These are phyloP conservation scores for Tetranychus truncatus DNA, from an alignment of 2,888 invertebrate species.

Conservation along the genomic window DNA sequence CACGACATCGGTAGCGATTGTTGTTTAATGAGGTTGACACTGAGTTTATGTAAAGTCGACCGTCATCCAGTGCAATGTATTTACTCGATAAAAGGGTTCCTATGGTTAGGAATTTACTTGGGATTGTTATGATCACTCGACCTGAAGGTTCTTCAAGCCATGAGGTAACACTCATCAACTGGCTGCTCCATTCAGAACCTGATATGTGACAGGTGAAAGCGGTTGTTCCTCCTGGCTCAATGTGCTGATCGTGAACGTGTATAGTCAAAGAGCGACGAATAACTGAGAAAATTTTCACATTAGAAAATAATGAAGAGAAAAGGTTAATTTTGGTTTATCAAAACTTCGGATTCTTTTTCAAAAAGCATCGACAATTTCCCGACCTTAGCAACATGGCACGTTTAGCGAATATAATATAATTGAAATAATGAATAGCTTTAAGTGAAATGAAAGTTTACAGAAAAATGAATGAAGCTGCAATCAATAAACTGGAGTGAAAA, in stretches of 20 bases:
- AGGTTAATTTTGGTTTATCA: neutral
- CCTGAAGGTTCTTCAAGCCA: slow-evolving; percentile 7
- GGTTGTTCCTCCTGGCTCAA: neutral
- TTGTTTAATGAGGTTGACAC: slow-evolving; percentile 14
- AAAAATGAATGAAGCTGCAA: too few species aligned
- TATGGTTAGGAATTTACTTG: neutral
- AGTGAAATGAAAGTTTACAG: too few species aligned
- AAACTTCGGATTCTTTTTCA: too few species aligned
- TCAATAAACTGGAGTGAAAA: too few species aligned
- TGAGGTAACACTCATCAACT: neutral
- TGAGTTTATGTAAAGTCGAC: slow-evolving; percentile 52
- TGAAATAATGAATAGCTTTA: too few species aligned
- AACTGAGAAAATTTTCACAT: neutral
- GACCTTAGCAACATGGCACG: too few species aligned
- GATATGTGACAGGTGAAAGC: slow-evolving; percentile 6
- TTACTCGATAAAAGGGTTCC: neutral
- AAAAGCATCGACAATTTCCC: too few species aligned
- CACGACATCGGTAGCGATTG: slow-evolving; percentile 19
- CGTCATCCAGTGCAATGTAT: slow-evolving; percentile 33
- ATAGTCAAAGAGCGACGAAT: neutral
- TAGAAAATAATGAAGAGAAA: neutral
- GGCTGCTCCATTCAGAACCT: neutral
- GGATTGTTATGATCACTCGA: neutral
- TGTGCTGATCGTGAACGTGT: slow-evolving; percentile 3
- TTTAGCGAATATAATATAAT: too few species aligned